Conservation (phyloP, 2,797 vertebrate species). For the Mus minutoides region DNA sequence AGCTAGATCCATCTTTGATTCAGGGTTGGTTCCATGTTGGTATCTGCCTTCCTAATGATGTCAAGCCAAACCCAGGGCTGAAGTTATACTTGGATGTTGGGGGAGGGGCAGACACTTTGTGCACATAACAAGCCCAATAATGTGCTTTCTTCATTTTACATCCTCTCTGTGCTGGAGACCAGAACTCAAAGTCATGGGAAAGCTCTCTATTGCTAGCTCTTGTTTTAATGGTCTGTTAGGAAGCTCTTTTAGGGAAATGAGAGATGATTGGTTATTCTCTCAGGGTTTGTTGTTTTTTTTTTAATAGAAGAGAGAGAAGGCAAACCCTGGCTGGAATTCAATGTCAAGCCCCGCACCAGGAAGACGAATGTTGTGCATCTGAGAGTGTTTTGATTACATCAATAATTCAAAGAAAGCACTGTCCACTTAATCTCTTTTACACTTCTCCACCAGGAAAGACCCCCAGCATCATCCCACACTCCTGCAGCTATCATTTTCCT, state of each 20-base stretch:
- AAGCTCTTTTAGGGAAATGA: conserved; percentile 77
- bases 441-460: conserved; percentile 73
- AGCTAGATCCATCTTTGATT: not conserved
- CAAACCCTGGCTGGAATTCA: conserved; percentile 68
- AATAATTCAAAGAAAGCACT: conserved; percentile 85
- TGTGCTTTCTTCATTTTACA: not conserved
- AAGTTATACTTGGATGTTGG: not conserved
- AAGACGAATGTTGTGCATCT: conserved; percentile 81
- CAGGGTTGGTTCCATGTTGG: not conserved
- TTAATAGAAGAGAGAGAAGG: conserved; percentile 51
- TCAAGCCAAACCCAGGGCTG: not conserved
- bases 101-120: not conserved
- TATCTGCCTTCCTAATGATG: not conserved
- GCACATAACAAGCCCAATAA: not conserved
- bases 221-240: conserved; percentile 61
- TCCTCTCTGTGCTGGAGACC: too few relatives aligned
- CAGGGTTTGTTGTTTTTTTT: not conserved
- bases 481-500: conserved; percentile 79
- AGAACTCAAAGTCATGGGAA: not conserved
- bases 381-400: conserved; percentile 83
- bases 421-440: conserved; percentile 82
- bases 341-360: conserved; percentile 40
- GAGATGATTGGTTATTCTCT: not conserved
- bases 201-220: not conserved
- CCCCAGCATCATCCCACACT: conserved; percentile 72